Conservation (phyloP, 1,140 invertebrate species). For the Rhysida immarginata region DNA sequence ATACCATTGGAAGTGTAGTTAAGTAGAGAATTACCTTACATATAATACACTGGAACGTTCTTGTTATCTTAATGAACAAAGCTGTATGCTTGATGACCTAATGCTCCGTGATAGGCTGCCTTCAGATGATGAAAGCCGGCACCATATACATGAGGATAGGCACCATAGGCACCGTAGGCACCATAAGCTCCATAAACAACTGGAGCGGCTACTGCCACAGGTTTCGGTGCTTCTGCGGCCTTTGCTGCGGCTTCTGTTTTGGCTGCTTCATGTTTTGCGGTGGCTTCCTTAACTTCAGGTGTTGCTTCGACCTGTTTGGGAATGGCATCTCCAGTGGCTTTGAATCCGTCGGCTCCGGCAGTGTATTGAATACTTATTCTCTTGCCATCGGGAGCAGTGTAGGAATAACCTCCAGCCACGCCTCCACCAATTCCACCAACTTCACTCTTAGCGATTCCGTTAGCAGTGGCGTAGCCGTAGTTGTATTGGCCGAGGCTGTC, state of each 20-base stretch:
- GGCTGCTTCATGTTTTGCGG: neutral
- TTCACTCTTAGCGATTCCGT: neutral
- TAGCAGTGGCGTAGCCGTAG: conserved; percentile 2
- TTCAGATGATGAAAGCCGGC: too few relatives aligned
- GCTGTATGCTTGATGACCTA: too few relatives aligned
- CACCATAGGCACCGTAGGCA: too few relatives aligned
- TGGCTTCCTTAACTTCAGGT: neutral
- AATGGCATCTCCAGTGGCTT: conserved; percentile 60
- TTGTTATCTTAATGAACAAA: too few relatives aligned
- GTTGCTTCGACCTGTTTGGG: conserved; percentile 30
- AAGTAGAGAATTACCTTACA: too few relatives aligned
- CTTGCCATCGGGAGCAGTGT: conserved; percentile 45
- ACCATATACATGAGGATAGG: neutral
- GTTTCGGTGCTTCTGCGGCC: neutral
- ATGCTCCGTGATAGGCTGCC: neutral
- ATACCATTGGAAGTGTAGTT: too few relatives aligned
- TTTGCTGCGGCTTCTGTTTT: neutral
- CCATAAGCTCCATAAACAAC: too few relatives aligned
- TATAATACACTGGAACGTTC: too few relatives aligned
- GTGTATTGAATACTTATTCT: conserved; percentile 51
- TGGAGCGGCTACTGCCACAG: neutral
- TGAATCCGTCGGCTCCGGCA: conserved; percentile 70
- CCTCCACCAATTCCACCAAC: neutral
- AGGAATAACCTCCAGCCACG: conserved; percentile 49
- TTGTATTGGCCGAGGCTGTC: conserved; percentile 1